Base-by-base conservation (phyloP, 30 jellyfish, hydroid and myxozoan species). In the Pelagia noctiluca region DNA sequence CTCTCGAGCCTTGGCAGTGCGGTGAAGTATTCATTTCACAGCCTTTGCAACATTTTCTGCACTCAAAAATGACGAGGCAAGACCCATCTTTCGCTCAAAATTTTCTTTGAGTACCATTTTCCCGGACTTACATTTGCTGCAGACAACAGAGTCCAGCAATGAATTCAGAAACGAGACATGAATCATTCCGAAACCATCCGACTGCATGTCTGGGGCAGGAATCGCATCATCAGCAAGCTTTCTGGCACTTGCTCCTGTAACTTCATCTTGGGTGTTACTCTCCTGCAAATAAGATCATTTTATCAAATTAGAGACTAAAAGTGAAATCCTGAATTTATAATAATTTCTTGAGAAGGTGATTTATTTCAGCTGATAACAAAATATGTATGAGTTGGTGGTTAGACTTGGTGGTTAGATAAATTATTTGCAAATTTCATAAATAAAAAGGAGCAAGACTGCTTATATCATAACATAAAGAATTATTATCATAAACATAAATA, bases 11-110 rank as follows among this genome's bases (percentile, higher is more conserved):
- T 36, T 71, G 76, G 38, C 35, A 19, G 13, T 19, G 75, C 11
- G 83, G 83, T 5, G 83, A 34, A 5, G 83, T 71, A 35, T 16
- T 22, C 75, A 32, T 21, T 71, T 71, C 83, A 16, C 70, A 21
- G 25, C 52, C 83, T 18, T 7, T 32, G 35, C 75, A 71, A 37
- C 31, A 18, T 8, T 21, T n/a, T n/a, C n/a, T n/a, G n/a, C n/a
- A n/a, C n/a, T n/a, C n/a, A n/a, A n/a, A 36, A 31, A 32, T 5
- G 16, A 37, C 26, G 52, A 32, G 28, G 75, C 83, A 32, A 71
- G 63, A 10, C 83, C 83, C 83, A 71, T 71, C 75, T 71, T 71
- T 25, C 37, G 16, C 26, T 23, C 19, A 3, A 29, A 10, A 34
- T 32, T 13, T 71, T 71, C 75, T 34, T 38, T 34, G 18, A 71